Base-by-base conservation (phyloP, 2,797 vertebrate genomes). In the Sphaeramia orbicularis region DNA sequence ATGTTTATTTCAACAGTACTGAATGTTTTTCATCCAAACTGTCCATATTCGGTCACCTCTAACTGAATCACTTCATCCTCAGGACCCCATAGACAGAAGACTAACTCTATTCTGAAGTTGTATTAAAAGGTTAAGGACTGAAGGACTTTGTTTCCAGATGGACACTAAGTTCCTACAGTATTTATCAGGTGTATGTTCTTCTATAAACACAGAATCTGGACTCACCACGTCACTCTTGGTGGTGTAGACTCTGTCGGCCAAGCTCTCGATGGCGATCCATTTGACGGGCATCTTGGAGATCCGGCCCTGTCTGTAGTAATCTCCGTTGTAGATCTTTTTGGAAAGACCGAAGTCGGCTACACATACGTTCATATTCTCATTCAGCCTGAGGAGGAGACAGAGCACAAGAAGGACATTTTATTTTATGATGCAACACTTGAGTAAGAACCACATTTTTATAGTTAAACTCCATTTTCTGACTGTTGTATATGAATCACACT, bases 241-340 rank as follows among this genome's bases (percentile, higher is more conserved):
- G 76, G 96, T 98, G 85, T 98, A 98, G 56, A 98, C 95, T 0
- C 96, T 91, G 78, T 97, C 96, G 0, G 96, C 96, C 82, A 98
- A 85, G 70, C 96, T 97, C 81, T 98, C 97, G 0, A 97, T 97
- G 24, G 97, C 97, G 1, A 97, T 97, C 97, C 97, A 98, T 73
- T 98, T 98, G 45, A 98, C 96, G 0, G 97, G 97, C 96, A 97
- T 97, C 85, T 97, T 97, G 38, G 96, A 96, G 69, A 97, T 97
- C 5, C 96, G 93, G 0, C 96, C 96, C 89, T 98, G 96, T 14
- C 96, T 90, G 88, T 98, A 98, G 84, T 97, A 98, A 78, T 97
- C 96, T 0, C 96, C 96, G 0, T 96, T 96, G 90, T 97, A 96
- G 83, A 97, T 96, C 93, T 97, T 97, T 91, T 97, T 97, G 19